Conservation (phyloP, 2,888 invertebrate species). For the Glaucopsyche alexis region DNA sequence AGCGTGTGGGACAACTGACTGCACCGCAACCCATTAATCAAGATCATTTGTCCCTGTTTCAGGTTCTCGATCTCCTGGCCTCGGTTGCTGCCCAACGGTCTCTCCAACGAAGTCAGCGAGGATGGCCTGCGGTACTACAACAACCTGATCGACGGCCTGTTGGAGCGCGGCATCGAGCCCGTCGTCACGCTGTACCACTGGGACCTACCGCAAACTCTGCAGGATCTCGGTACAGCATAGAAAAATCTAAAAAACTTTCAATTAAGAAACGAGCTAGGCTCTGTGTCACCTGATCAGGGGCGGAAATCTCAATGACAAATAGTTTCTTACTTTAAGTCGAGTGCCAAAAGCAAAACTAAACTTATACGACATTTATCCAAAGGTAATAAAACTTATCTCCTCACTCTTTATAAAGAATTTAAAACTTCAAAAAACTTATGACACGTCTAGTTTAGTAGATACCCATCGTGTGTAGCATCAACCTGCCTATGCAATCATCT, state of each 20-base stretch:
- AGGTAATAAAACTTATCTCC: too few relatives aligned
- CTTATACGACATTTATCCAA: too few relatives aligned
- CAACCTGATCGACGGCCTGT: slow-evolving; percentile 72
- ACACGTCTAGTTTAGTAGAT: too few relatives aligned
- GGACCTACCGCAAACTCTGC: slow-evolving; percentile 65
- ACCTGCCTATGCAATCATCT: too few relatives aligned
- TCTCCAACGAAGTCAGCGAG: slow-evolving; percentile 63
- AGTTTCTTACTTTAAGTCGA: too few relatives aligned
- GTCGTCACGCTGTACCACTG: slow-evolving; percentile 73
- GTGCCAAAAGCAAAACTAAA: too few relatives aligned
- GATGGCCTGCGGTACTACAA: slow-evolving; percentile 77
- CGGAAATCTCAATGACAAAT: too few relatives aligned
- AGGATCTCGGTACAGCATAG: slow-evolving; percentile 52
- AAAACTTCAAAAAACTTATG: too few relatives aligned
- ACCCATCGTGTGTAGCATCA: too few relatives aligned
- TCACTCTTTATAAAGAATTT: too few relatives aligned
- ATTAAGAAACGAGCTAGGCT: too few relatives aligned
- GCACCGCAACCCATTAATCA: slow-evolving; percentile 40
- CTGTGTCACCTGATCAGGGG: too few relatives aligned
- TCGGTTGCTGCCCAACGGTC: slow-evolving; percentile 64
- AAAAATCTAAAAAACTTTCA: neutral
- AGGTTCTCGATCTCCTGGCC: slow-evolving; percentile 82
- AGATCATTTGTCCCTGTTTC: slow-evolving; percentile 27
- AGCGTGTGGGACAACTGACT: slow-evolving; percentile 74
- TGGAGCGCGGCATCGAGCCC: slow-evolving; percentile 76